A percentile compares a stretch with the other conserved stretches of the same genome.
These are phyloP conservation scores for Phylloscopus trochilus DNA, from an alignment of 2,113 vertebrate species.

Conservation along the genomic window DNA sequence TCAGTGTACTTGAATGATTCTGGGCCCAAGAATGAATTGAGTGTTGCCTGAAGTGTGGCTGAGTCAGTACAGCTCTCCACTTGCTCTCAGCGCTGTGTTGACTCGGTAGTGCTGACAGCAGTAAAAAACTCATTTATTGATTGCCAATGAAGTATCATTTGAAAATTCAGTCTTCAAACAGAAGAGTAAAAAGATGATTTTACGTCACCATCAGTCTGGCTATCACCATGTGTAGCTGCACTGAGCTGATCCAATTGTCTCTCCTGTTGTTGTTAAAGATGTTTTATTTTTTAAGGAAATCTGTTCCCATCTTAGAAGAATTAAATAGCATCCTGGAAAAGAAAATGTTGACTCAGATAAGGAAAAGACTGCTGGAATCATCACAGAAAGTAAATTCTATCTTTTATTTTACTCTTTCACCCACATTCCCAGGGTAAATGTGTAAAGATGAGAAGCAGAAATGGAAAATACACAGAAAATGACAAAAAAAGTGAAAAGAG, in stretches of 20 bases:
- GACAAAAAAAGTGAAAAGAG: background rate
- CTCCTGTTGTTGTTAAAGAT: background rate
- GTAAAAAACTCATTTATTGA: slow-evolving; percentile 18
- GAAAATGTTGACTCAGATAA: background rate
- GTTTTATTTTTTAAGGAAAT: background rate
- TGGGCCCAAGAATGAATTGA: background rate
- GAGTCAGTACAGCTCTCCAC: background rate
- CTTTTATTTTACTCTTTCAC: background rate
- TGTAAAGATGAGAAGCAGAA: background rate
- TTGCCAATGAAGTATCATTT: slow-evolving; percentile 16
- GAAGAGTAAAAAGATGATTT: background rate
- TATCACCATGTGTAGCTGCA: background rate
- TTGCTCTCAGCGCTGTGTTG: background rate
- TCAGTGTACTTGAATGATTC: background rate
- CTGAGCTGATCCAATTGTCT: background rate
- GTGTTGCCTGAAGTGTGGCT: slow-evolving; percentile 2
- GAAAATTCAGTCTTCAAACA: background rate
- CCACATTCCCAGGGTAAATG: background rate
- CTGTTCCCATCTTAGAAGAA: background rate
- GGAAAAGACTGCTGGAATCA: background rate
- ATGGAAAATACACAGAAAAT: background rate
- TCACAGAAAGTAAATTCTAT: background rate
- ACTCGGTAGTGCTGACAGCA: slow-evolving; percentile 7
- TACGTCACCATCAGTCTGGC: background rate
- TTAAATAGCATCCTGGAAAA: background rate